Evolutionary conservation across 2,797 vertebrate genomes (phyloP), one percentile per base, ranked within the genome.

Genomic region (Manis javanica): DNA sequence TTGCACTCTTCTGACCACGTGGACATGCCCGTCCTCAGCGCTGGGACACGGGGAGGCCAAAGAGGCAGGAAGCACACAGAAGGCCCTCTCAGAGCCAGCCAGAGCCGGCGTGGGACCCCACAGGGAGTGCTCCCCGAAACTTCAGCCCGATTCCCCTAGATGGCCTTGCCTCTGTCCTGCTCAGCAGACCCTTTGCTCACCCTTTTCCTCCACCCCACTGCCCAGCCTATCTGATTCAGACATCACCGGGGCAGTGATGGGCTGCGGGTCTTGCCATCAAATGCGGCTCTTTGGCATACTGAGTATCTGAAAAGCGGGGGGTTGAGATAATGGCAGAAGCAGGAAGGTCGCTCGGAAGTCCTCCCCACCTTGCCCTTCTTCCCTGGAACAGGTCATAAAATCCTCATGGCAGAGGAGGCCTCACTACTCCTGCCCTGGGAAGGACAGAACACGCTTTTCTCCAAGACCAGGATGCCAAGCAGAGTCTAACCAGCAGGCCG

Each of bases 401-500:
- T 34, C 46, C 34, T 71, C 29, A 0, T 23, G 29, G 55, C 53
- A 63, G 53, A 63, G 0, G 2, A 23, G 18, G 15, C 7, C 21
- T 66, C 11, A 31, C 26, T 55, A 51, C 26, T 19, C 26, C 21
- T 37, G 31, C 68, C 77, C 7, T 46, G 46, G 18, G 75, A 59
- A 15, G 39, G 26, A 57, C 75, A 51, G 26, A 68, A 4, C 15
- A 4, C 2, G 9, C 66, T 85, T 74, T 49, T 87, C 75, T 66
- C 49, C 1, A 7, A 29, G 83, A 82, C n/a, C 34, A 53, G 26
- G 26, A 75, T 0, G 7, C 68, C 42, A 29, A 29, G 16, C 57
- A 82, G 49, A 90, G 86, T 71, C 63, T 53, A 90, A 85, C 26
- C 23, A 66, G 69, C 46, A 31, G 42, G 64, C 18, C 29, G 39